phyloP scores from a whole-genome alignment of 2,888 invertebrate genomes.

The Drosophila meridionalis region DNA sequence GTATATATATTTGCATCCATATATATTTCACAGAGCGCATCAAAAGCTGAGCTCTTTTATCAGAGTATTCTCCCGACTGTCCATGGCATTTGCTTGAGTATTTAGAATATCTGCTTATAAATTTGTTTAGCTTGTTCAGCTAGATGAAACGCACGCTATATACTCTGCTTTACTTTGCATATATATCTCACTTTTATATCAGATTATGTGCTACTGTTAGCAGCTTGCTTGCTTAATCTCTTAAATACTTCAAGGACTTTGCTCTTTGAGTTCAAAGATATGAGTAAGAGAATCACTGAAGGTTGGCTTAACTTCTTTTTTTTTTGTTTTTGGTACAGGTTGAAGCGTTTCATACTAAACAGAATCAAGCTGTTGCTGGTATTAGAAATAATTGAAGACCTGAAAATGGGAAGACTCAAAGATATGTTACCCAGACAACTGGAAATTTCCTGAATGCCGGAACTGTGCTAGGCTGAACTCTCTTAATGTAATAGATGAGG shows the following conservation, averaged over 20 bases:
- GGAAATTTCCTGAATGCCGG: too few species aligned
- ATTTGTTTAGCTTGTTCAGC: background rate
- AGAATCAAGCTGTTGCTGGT: background rate
- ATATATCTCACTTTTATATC: background rate
- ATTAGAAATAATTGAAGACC: background rate
- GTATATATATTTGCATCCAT: background rate
- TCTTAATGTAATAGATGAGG: too few species aligned
- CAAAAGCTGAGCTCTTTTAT: background rate
- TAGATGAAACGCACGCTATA: background rate
- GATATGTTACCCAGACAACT: background rate
- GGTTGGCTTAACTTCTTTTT: background rate
- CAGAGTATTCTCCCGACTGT: background rate
- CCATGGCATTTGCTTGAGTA: background rate
- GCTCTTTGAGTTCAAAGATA: background rate
- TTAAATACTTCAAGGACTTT: slow-evolving; percentile 7
- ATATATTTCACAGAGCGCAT: background rate
- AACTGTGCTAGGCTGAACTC: too few species aligned
- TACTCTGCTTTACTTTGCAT: background rate
- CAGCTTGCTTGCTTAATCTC: slow-evolving; percentile 7
- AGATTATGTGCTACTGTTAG: background rate
- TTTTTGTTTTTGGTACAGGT: too few species aligned
- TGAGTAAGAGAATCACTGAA: background rate
- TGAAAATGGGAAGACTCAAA: background rate
- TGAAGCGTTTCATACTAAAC: background rate
- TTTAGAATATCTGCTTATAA: background rate